Evolutionary conservation across 2,888 invertebrate species (phyloP).

Genomic region (Epirrita christyi): DNA sequence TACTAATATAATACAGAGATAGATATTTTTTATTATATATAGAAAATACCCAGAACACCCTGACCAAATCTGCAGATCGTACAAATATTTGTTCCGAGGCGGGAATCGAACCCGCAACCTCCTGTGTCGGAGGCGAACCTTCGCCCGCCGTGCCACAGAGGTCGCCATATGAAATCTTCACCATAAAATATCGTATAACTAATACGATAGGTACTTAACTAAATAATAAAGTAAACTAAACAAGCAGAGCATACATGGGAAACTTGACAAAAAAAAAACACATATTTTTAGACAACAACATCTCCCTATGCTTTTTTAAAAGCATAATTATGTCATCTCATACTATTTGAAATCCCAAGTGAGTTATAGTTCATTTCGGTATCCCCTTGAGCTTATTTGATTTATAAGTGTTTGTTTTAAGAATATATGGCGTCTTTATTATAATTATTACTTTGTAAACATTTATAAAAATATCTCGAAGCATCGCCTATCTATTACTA

Average conservation of each 20-base stretch:
- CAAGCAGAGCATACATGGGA: background rate
- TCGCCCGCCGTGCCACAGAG: too few relatives aligned
- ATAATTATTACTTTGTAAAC: constrained; percentile 23
- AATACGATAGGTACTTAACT: too few relatives aligned
- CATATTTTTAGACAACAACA: constrained; percentile 13
- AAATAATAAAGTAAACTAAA: background rate
- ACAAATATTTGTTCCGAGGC: too few relatives aligned
- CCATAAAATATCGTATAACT: too few relatives aligned
- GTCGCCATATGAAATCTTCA: too few relatives aligned
- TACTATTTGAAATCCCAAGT: constrained; percentile 28
- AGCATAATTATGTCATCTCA: constrained; percentile 37
- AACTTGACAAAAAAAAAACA: background rate
- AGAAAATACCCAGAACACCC: too few relatives aligned
- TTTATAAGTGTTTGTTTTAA: constrained; percentile 36
- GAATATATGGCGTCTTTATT: constrained; percentile 23
- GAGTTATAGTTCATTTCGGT: constrained; percentile 24
- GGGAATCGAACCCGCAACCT: too few relatives aligned
- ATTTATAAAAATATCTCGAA: constrained; percentile 14
- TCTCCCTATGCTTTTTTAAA: constrained; percentile 28
- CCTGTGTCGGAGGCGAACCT: too few relatives aligned
- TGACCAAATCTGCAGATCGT: too few relatives aligned
- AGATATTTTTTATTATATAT: too few relatives aligned
- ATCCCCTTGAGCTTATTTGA: constrained; percentile 33
- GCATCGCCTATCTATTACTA: background rate
- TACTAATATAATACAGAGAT: too few relatives aligned